These are phyloP conservation scores for Habrosyne pyritoides DNA, from an alignment of 2,888 invertebrate genomes.

Conservation along the genomic window DNA sequence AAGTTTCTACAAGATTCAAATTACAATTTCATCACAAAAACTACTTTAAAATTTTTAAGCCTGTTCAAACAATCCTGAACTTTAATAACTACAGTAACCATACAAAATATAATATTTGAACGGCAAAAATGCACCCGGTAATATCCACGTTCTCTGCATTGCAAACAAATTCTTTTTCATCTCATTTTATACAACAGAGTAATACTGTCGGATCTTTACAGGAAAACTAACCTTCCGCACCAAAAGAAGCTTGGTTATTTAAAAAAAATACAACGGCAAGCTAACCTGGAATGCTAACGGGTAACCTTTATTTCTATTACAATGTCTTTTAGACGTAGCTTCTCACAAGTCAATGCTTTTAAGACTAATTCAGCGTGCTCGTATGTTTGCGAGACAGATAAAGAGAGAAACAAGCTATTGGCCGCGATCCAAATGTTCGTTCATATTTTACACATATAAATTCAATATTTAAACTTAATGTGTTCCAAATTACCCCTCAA, in stretches of 20 bases:
- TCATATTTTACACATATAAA: background rate
- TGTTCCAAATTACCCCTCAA: too few relatives aligned
- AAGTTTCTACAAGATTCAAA: too few relatives aligned
- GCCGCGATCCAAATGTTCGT: background rate
- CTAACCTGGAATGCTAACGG: background rate
- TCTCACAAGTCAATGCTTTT: background rate
- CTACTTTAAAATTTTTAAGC: background rate
- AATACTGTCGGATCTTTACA: background rate
- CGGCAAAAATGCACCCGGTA: background rate
- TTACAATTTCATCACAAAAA: too few relatives aligned
- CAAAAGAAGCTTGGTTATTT: background rate
- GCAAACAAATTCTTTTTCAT: background rate
- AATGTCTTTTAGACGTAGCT: background rate
- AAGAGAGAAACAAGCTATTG: background rate
- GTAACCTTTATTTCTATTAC: background rate
- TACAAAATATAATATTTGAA: background rate
- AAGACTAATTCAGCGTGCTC: background rate
- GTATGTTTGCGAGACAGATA: background rate
- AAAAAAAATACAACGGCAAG: background rate
- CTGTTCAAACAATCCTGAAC: background rate
- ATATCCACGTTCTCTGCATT: background rate
- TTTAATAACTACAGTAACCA: background rate
- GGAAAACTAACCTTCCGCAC: background rate
- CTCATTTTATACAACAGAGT: background rate
- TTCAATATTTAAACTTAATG: background rate